These are phyloP conservation scores for Tipula confusa DNA, from an alignment of 2,888 invertebrate genomes.

Conservation along the genomic window DNA sequence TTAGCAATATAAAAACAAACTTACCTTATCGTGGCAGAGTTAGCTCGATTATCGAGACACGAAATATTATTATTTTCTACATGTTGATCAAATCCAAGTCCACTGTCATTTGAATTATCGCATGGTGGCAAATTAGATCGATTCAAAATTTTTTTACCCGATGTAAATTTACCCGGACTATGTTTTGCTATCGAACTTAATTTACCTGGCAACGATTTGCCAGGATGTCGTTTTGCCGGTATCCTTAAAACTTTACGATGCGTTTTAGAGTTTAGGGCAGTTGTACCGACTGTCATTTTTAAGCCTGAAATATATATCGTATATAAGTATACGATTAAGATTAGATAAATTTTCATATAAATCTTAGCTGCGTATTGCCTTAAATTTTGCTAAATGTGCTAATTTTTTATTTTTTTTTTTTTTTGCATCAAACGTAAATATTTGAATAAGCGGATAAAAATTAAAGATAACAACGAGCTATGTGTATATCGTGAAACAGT, in stretches of 20 bases:
- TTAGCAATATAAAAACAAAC: background rate
- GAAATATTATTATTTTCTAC: slow-evolving; percentile 47
- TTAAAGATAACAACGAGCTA: background rate
- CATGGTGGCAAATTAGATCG: slow-evolving; percentile 57
- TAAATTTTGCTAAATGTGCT: background rate
- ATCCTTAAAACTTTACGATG: slow-evolving; percentile 65
- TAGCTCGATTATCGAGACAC: background rate
- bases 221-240: slow-evolving; percentile 58
- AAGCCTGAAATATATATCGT: slow-evolving; percentile 55
- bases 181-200: slow-evolving; percentile 52
- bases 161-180: slow-evolving; percentile 47
- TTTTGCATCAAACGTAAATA: background rate
- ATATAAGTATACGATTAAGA: too few relatives aligned
- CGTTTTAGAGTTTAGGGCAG: slow-evolving; percentile 62
- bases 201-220: slow-evolving; percentile 50
- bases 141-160: slow-evolving; percentile 48
- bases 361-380: background rate
- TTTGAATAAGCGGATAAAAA: background rate
- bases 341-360: background rate
- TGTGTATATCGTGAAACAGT: background rate
- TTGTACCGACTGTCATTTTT: slow-evolving; percentile 71
- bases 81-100: slow-evolving; percentile 76
- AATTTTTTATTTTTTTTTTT: too few relatives aligned
- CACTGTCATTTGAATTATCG: slow-evolving; percentile 87
- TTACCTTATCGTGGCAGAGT: slow-evolving; percentile 13